A percentile compares a stretch with the other conserved stretches of the same genome.
phyloP scores from a whole-genome alignment of 2,113 vertebrate genomes.

The Alethe castanea region DNA sequence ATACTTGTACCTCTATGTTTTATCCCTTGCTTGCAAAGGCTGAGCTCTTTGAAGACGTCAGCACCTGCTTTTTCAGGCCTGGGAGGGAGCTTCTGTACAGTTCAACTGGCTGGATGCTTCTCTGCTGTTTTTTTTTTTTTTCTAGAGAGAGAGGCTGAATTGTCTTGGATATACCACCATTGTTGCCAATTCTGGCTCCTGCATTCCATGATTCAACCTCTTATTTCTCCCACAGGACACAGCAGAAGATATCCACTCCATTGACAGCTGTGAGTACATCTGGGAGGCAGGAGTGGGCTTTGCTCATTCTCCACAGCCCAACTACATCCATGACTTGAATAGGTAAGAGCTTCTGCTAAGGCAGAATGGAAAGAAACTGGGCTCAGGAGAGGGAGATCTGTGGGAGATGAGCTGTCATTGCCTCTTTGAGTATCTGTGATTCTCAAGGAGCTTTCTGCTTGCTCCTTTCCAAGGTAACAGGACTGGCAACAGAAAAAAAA shows the following conservation, averaged over 20 bases:
- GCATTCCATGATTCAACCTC: neutral
- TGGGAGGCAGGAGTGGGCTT: conserved; percentile 99
- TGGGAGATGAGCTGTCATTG: neutral
- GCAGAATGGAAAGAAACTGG: neutral
- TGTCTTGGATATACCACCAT: neutral
- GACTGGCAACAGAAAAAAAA: neutral
- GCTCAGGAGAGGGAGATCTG: neutral
- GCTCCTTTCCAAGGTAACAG: neutral
- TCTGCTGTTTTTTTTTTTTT: neutral
- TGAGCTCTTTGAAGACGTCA: neutral
- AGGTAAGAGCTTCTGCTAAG: conserved; percentile 78
- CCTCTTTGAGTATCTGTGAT: neutral
- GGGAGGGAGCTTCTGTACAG: neutral
- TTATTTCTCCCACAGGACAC: conserved; percentile 79
- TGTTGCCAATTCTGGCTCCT: neutral
- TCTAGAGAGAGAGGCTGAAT: neutral
- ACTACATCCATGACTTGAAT: conserved; percentile 92
- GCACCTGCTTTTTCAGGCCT: neutral
- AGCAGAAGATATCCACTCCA: conserved; percentile 89
- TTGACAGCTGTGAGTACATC: conserved; percentile 99
- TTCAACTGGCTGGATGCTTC: neutral
- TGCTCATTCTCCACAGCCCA: conserved; percentile 92
- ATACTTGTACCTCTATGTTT: neutral
- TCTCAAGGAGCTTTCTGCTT: neutral
- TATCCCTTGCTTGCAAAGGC: neutral